Evolutionary conservation across 2,797 vertebrate genomes (phyloP), one percentile per base, ranked within the genome.

Genomic region (Acomys russatus): DNA sequence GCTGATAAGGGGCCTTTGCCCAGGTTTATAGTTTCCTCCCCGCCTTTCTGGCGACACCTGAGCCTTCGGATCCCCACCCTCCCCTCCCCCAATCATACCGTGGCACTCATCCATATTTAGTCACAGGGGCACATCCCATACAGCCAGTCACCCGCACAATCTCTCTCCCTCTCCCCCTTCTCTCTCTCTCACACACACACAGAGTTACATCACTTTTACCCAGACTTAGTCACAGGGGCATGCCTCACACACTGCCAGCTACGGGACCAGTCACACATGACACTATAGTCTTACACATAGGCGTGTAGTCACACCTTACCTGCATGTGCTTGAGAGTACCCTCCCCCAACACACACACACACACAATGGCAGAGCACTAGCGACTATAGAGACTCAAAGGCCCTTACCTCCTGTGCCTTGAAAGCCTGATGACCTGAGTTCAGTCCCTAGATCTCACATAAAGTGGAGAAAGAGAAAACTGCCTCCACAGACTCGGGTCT

Each of bases 11-110:
- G 71, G 78, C 83, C 93, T 87, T 64, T 23, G 87, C 96, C 93
- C 94, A 70, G 88, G 85, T 95, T 97, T 96, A 95, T 74, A 33
- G 74, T 68, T 94, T 91, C 95, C 96, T 97, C 95, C 66, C 80
- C 63, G 96, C 83, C 97, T 95, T 28, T 61, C 89, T 94, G 97
- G 97, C 95, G 94, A 97, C 97, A 96, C 94, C 88, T 71, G 92
- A 90, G 64, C 44, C 77, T 35, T 83, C 78, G 4, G 28, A 66
- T 30, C 59, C 74, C 86, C 44, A 9, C 18, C 11, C 80, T 12
- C 11, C 56, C 56, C 56, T 56, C 56, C 17, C 56, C 56, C 20
- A 88, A 25, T 44, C 70, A 18, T 28, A 25, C 49, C 10, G 30
- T 9, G 22, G 66, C 84, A 18, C 5, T 35, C 70, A 61, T 33